Evolutionary conservation across 2,113 vertebrate genomes (phyloP), one percentile per base, ranked within the genome.

Genomic region (Scortum barcoo): DNA sequence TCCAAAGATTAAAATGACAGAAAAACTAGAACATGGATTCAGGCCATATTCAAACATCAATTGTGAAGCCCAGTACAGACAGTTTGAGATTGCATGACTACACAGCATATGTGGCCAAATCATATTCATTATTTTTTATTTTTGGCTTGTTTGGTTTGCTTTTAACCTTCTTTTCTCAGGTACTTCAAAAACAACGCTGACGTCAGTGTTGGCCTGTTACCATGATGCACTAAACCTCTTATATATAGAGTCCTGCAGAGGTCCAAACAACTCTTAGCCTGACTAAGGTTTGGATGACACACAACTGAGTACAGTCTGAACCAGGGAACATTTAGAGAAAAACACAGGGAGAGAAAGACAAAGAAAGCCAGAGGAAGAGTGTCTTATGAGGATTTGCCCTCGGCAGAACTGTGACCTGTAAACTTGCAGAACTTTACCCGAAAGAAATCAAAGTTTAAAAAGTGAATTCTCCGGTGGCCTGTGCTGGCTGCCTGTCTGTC

Each of bases 1-100:
- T 11, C 63, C 40, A 28, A 36, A 67, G 77, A 85, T 87, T 83
- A 78, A 79, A 72, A 58, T 44, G 26, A 54, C 66, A 76, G 50
- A 73, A 63, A 53, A 83, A 65, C 13, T 61, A 46, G n/a, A 61
- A 63, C 40, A 22, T 53, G 69, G 65, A 72, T 80, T 78, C 63
- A 69, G 65, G 72, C 26, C 75, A 69, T n/a, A 20, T 69, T 16
- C 30, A 48, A 69, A 61, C 57, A 77, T 70, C 6, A 36, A 7
- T 24, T 38, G 24, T 30, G 26, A 66, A 33, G 51, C 20, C n/a
- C 24, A 51, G 50, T 70, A 8, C 50, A 81, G 63, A 53, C 60
- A 62, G 46, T 51, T 24, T 58, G 12, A 69, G 46, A 36, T 38
- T 71, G 65, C 69, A 57, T 66, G 57, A 72, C 53, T 70, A 33